These are phyloP conservation scores for Sander lucioperca DNA, from an alignment of 2,113 vertebrate genomes.

Conservation along the genomic window DNA sequence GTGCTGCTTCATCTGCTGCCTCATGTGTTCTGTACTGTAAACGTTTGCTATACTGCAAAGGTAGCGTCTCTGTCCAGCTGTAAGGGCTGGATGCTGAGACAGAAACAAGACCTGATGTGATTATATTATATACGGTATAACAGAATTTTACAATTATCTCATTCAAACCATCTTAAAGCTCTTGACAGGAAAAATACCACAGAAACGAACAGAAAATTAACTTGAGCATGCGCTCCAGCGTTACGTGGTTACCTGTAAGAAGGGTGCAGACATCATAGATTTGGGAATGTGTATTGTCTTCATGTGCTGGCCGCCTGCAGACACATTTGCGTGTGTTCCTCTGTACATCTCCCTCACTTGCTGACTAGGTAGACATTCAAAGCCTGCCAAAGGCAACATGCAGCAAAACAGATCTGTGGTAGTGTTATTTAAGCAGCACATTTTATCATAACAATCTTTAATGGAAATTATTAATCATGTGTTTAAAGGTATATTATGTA, in stretches of 20 bases:
- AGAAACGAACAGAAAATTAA: neutral
- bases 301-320: conserved; percentile 68
- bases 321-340: conserved; percentile 28
- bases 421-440: neutral
- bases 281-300: conserved; percentile 77
- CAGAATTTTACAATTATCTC: neutral
- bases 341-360: conserved; percentile 27
- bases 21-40: conserved; percentile 81
- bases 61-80: conserved; percentile 76
- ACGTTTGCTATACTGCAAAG: conserved; percentile 81
- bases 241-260: conserved; percentile 78
- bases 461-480: neutral
- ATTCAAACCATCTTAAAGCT: neutral
- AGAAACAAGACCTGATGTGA: neutral
- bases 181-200: conserved; percentile 18
- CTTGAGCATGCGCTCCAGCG: neutral
- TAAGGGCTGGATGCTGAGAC: conserved; percentile 78
- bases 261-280: conserved; percentile 74
- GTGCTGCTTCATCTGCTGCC: conserved; percentile 80
- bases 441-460: neutral
- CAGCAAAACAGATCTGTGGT: neutral
- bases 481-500: neutral
- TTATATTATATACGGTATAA: neutral
- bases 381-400: conserved; percentile 30
- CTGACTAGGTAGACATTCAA: conserved; percentile 29